Percentiles rank a stretch among this genome's conserved stretches.
Evolutionary conservation across 2,113 vertebrate genomes (phyloP).

Genomic region (Orthonyx spaldingii): DNA sequence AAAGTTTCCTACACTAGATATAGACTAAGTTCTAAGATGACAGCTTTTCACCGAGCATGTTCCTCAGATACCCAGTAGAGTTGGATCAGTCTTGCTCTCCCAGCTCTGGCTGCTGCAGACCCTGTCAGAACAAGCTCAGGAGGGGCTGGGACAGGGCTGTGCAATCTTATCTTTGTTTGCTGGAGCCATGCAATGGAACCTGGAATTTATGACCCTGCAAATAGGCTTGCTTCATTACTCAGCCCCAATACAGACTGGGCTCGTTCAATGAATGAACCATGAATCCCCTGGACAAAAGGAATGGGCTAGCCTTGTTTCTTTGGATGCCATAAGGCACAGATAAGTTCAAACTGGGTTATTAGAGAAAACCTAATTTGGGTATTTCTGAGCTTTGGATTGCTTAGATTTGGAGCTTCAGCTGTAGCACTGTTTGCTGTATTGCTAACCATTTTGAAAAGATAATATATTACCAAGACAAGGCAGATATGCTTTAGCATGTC

Average conservation of each 20-base stretch:
- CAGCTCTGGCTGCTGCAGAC: neutral
- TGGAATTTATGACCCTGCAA: neutral
- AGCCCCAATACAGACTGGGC: neutral
- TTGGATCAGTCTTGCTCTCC: neutral
- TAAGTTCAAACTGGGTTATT: neutral
- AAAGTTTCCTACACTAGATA: neutral
- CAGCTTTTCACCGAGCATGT: neutral
- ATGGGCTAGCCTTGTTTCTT: neutral
- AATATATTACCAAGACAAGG: neutral
- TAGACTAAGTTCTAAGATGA: neutral
- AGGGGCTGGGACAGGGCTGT: neutral
- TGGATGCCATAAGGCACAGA: neutral
- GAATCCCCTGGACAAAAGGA: neutral
- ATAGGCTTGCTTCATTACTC: neutral
- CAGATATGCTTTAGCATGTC: neutral
- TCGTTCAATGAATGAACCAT: accelerated
- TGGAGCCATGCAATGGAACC: neutral
- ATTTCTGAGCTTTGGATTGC: neutral
- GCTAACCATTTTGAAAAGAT: neutral
- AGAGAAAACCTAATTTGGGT: neutral
- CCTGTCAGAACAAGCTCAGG: neutral
- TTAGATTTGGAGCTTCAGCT: neutral
- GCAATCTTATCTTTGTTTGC: neutral
- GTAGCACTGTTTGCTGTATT: neutral
- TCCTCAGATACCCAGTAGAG: neutral